Evolutionary conservation across 2,113 vertebrate species (phyloP).

Genomic region (Megalops atlanticus): DNA sequence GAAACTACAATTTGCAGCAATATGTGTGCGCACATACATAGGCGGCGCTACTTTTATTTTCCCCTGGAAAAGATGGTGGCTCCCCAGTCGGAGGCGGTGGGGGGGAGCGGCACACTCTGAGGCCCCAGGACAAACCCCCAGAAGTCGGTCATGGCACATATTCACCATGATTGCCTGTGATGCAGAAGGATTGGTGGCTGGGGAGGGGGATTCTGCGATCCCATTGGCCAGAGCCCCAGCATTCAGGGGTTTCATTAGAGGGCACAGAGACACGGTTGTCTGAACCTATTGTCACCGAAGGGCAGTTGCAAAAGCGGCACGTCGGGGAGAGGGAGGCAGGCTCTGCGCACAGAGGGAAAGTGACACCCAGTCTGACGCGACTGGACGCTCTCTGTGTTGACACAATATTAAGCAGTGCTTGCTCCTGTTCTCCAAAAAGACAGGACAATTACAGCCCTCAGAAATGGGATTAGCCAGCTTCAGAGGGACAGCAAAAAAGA

Average conservation of each 20-base stretch:
- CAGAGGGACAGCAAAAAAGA: neutral
- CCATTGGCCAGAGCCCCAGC: neutral
- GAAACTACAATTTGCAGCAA: constrained; percentile 18
- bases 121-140: constrained; percentile 20
- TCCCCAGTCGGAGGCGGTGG: neutral
- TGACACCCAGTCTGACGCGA: constrained; percentile 26
- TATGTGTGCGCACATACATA: neutral
- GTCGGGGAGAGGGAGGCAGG: constrained; percentile 13
- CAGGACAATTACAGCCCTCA: constrained; percentile 36
- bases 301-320: neutral
- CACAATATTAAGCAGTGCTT: constrained; percentile 34
- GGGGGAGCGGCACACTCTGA: constrained; percentile 2
- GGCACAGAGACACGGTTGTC: constrained; percentile 13
- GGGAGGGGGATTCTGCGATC: constrained; percentile 22
- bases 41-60: neutral
- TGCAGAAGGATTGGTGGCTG: neutral
- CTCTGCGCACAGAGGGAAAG: constrained; percentile 19
- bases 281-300: constrained; percentile 16
- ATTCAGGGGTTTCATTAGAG: constrained; percentile 24
- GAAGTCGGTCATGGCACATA: constrained; percentile 47
- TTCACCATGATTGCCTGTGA: constrained; percentile 2
- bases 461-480: constrained; percentile 36
- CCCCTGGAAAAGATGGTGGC: neutral
- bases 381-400: constrained; percentile 30
- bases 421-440: constrained; percentile 23